A percentile compares a stretch with the other conserved stretches of the same genome.
phyloP scores from a whole-genome alignment of 2,888 invertebrate species.

The Podabrus alpinus region DNA sequence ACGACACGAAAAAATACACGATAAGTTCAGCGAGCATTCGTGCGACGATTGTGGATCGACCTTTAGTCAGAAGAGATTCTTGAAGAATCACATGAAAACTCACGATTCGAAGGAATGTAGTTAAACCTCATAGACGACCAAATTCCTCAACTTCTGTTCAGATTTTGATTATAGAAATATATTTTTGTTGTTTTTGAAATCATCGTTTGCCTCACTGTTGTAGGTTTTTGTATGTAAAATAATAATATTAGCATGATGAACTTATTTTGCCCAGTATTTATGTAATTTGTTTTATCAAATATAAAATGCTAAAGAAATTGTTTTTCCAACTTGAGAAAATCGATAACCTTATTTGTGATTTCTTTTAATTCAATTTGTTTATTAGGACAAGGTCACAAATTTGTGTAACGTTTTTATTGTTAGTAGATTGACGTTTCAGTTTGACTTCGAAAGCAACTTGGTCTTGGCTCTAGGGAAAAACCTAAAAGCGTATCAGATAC shows the following conservation, averaged over 20 bases:
- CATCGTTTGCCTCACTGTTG: no score
- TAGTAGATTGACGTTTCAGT: no score
- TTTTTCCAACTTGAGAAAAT: no score
- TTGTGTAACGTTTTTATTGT: no score
- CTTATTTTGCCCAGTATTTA: not conserved
- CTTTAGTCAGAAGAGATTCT: constrained; percentile 57
- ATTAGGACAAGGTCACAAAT: no score
- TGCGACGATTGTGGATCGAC: constrained; percentile 53
- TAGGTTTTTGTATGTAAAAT: not conserved
- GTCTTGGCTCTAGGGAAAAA: no score
- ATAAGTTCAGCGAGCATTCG: constrained; percentile 48
- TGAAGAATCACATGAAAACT: constrained; percentile 47
- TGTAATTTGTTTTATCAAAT: not conserved
- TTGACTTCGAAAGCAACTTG: no score
- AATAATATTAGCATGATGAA: not conserved
- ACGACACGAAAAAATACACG: constrained; percentile 54
- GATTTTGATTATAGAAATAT: not conserved
- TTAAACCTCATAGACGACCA: not conserved
- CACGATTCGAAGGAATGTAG: constrained; percentile 15
- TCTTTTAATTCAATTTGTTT: no score
- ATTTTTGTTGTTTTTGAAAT: no score
- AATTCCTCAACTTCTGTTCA: not conserved
- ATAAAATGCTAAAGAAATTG: not conserved
- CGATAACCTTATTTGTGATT: no score
- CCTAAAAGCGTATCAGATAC: no score